Conservation (phyloP, 2,113 vertebrate species). For the Nesogale talazaci region DNA sequence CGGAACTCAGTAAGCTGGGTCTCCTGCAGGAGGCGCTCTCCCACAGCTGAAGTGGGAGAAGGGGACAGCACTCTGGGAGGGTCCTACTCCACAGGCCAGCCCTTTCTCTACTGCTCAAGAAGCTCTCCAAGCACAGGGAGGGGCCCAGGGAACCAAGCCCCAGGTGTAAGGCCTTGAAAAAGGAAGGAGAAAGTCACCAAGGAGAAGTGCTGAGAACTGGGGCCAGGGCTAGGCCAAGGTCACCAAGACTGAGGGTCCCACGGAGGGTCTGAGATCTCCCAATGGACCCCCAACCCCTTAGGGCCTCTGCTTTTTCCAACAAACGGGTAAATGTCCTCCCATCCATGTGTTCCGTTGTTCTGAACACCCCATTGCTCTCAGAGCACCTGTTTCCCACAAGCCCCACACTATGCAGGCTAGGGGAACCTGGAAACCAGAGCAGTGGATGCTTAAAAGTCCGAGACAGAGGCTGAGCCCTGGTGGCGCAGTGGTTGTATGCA, state of each 20-base stretch:
- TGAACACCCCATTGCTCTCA: background rate
- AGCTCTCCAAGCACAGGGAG: background rate
- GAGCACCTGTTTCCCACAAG: background rate
- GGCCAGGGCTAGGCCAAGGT: background rate
- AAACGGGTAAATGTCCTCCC: background rate
- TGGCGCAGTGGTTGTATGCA: too few relatives aligned
- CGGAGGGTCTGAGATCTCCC: background rate
- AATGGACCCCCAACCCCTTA: background rate
- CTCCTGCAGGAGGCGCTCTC: background rate
- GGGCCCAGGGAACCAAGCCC: background rate
- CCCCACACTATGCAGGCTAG: background rate
- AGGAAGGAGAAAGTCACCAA: too few relatives aligned
- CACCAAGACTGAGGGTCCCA: background rate
- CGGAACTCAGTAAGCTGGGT: too few relatives aligned
- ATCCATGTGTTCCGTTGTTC: background rate
- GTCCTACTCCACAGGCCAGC: background rate
- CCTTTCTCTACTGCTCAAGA: background rate
- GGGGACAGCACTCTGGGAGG: rapidly evolving
- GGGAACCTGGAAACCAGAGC: background rate
- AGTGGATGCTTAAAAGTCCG: background rate
- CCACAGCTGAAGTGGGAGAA: too few relatives aligned
- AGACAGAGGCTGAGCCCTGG: too few relatives aligned
- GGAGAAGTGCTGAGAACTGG: too few relatives aligned
- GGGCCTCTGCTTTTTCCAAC: background rate
- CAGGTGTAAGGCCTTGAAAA: background rate